Evolutionary conservation across 2,113 vertebrate genomes (phyloP).

Genomic region (Heterotilapia buettikoferi): DNA sequence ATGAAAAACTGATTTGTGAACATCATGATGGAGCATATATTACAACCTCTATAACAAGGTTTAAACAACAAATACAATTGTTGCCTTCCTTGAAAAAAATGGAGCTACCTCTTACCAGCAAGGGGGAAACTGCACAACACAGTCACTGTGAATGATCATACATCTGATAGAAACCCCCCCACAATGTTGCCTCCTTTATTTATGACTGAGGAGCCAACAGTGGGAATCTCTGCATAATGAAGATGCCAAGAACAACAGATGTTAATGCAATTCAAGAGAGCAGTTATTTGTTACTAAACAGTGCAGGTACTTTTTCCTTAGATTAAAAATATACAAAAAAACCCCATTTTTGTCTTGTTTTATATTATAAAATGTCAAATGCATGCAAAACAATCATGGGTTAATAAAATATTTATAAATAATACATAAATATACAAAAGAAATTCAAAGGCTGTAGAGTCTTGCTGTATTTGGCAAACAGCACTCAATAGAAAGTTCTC

Average conservation of each 20-base stretch:
- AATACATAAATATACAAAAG: background rate
- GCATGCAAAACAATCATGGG: background rate
- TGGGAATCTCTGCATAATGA: background rate
- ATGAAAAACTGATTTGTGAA: constrained; percentile 17
- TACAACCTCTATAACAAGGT: background rate
- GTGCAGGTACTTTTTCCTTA: background rate
- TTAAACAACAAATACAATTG: background rate
- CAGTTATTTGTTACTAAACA: background rate
- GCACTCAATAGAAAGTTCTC: background rate
- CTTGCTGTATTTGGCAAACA: background rate
- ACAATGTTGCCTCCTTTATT: background rate
- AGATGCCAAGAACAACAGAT: background rate
- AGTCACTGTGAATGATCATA: background rate
- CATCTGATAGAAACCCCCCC: background rate
- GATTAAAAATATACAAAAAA: background rate
- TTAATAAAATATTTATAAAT: background rate
- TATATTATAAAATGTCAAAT: background rate
- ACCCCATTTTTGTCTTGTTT: rapidly evolving
- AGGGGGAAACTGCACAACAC: background rate
- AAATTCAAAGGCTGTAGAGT: background rate
- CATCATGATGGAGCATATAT: background rate
- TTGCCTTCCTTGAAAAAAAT: background rate
- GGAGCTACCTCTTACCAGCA: background rate
- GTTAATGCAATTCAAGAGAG: background rate
- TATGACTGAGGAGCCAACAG: background rate